These are phyloP conservation scores for western clawed frog (Xenopus tropicalis) DNA, from an alignment of 2,113 vertebrate genomes.

Conservation along the genomic window UCB_Xtro_10.0 CM004443.2:156727501-156728000, in stretches of 20 bases:
- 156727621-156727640: constrained; percentile 1
- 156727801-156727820: neutral
- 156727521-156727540: neutral
- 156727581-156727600: too few species aligned
- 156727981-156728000: too few species aligned
- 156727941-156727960: too few species aligned
- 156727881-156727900: too few species aligned
- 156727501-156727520: neutral
- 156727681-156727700: constrained; percentile 2
- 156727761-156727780: constrained; percentile 15
- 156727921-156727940: too few species aligned
- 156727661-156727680: constrained; percentile 6
- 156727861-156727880: too few species aligned
- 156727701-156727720: neutral
- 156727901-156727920: too few species aligned
- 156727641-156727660: constrained; percentile 12
- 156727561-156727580: too few species aligned
- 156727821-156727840: neutral
- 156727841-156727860: neutral
- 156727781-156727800: constrained; percentile 20
- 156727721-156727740: constrained; percentile 4
- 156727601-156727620: too few species aligned
- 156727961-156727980: too few species aligned
- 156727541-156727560: too few species aligned
- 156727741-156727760: neutral